Conservation (phyloP, 2,113 vertebrate species). For the Ophthalmolycus amberensis region DNA sequence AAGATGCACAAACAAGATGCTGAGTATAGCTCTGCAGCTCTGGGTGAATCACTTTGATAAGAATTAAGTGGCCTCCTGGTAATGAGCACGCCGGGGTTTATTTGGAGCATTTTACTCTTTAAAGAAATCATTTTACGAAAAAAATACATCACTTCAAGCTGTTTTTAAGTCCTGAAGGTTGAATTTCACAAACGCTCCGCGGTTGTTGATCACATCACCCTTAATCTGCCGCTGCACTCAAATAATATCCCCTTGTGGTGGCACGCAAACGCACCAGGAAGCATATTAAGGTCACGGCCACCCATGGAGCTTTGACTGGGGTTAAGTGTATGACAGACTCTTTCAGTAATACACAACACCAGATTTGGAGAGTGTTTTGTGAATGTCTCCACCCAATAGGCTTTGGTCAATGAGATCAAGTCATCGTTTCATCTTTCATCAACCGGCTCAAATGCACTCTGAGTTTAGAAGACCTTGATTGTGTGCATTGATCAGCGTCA, state of each 20-base stretch:
- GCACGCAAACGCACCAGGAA: slow-evolving; percentile 23
- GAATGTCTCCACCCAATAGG: slow-evolving; percentile 30
- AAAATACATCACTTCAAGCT: background rate
- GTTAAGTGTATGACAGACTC: slow-evolving; percentile 74
- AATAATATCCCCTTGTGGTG: slow-evolving; percentile 38
- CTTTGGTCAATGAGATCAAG: slow-evolving; percentile 8
- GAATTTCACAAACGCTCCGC: slow-evolving; percentile 21
- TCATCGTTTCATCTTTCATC: background rate
- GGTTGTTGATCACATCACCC: slow-evolving; percentile 40
- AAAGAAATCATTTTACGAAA: slow-evolving; percentile 14
- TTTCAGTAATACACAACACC: slow-evolving; percentile 49
- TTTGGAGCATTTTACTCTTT: slow-evolving; percentile 39
- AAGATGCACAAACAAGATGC: slow-evolving; percentile 39
- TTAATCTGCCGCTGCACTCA: slow-evolving; percentile 45
- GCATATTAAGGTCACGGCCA: slow-evolving; percentile 62
- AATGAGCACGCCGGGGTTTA: slow-evolving; percentile 7
- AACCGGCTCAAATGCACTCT: background rate
- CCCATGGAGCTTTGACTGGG: slow-evolving; percentile 66
- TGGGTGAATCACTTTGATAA: slow-evolving; percentile 38
- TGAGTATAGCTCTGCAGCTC: slow-evolving; percentile 24
- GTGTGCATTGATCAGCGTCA: background rate
- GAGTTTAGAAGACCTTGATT: background rate
- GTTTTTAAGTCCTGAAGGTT: slow-evolving; percentile 5
- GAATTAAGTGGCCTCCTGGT: slow-evolving; percentile 31
- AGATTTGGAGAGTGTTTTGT: slow-evolving; percentile 48